phyloP scores from a whole-genome alignment of 2,888 invertebrate species.

The Cataglyphis livida region DNA sequence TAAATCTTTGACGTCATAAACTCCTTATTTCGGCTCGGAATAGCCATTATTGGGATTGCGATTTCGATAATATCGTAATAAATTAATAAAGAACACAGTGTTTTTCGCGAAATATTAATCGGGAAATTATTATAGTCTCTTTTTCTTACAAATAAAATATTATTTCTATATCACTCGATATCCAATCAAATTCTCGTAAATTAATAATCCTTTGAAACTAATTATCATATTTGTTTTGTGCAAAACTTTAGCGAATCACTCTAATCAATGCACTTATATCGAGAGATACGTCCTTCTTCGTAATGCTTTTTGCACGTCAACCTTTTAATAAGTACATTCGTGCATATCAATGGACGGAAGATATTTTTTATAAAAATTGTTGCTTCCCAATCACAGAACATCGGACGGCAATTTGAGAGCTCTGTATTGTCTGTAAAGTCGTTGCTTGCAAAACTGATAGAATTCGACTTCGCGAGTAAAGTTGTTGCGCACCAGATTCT shows the following conservation, averaged over 20 bases:
- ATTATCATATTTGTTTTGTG: neutral
- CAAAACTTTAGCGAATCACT: slow-evolving; percentile 4
- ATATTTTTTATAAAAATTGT: slow-evolving; percentile 45
- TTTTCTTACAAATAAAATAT: slow-evolving; percentile 1
- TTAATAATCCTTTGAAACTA: neutral
- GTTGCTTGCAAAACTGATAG: slow-evolving; percentile 95
- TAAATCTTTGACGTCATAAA: neutral
- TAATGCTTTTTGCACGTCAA: neutral
- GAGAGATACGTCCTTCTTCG: neutral
- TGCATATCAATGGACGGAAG: neutral
- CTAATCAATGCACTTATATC: neutral
- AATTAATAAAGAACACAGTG: neutral
- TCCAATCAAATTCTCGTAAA: neutral
- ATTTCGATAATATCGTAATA: neutral
- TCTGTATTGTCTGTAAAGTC: slow-evolving; percentile 92
- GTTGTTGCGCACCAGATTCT: slow-evolving; percentile 93
- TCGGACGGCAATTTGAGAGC: slow-evolving; percentile 88
- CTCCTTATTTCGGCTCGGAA: neutral
- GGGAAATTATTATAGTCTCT: neutral
- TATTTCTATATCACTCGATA: neutral
- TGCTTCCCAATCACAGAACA: slow-evolving; percentile 41
- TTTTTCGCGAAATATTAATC: neutral
- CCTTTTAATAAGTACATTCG: slow-evolving; percentile 6
- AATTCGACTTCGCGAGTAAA: slow-evolving; percentile 96
- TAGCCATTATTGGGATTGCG: neutral